A percentile compares a stretch with the other conserved stretches of the same genome.
phyloP scores from a whole-genome alignment of 1,140 invertebrate genomes.

The Odontomachus brunneus region DNA sequence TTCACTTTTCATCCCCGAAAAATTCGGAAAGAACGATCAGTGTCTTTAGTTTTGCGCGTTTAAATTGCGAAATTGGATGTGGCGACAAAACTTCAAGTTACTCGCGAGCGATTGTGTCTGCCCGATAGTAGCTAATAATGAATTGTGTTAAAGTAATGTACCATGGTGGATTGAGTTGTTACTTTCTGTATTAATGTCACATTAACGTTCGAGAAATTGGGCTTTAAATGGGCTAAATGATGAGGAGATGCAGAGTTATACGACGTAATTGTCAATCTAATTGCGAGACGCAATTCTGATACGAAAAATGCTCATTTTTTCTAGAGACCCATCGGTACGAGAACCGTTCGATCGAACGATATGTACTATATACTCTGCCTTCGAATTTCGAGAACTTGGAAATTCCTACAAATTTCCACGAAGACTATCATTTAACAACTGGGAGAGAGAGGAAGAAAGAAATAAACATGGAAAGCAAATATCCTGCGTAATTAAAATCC shows the following conservation, averaged over 20 bases:
- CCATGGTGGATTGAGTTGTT: neutral
- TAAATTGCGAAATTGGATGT: too few species aligned
- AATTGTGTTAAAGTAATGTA: slow-evolving; percentile 5
- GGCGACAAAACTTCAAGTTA: too few species aligned
- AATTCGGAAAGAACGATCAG: too few species aligned
- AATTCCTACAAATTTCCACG: too few species aligned
- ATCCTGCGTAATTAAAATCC: too few species aligned
- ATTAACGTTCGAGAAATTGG: neutral
- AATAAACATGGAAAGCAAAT: too few species aligned
- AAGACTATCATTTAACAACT: neutral
- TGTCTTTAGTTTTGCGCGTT: too few species aligned
- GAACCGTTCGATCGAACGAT: too few species aligned
- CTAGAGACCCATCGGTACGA: neutral
- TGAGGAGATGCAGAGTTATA: neutral
- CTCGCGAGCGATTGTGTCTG: neutral
- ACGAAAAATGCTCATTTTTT: neutral
- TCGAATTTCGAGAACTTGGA: too few species aligned
- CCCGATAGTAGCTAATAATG: neutral
- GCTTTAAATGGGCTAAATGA: neutral
- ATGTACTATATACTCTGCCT: too few species aligned
- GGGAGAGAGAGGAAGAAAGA: too few species aligned
- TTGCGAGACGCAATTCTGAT: neutral
- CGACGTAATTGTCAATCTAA: neutral
- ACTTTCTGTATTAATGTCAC: neutral
- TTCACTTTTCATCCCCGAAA: too few species aligned